Conservation (phyloP, 2,113 vertebrate species). For the Xiphorhynchus elegans region DNA sequence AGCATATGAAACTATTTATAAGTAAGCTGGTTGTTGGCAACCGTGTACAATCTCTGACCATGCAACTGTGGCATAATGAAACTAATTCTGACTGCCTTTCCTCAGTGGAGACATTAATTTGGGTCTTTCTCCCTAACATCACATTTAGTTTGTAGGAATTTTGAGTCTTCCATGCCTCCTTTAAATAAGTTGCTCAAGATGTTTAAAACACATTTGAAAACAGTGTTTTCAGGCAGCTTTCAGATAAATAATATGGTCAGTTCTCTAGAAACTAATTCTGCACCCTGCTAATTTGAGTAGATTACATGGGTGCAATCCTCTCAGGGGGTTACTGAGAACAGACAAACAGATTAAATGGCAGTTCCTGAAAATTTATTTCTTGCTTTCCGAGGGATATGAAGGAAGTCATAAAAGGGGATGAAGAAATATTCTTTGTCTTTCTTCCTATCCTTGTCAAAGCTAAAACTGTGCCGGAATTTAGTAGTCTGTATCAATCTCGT, state of each 20-base stretch:
- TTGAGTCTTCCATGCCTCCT: background rate
- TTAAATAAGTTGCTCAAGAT: background rate
- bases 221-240: background rate
- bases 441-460: background rate
- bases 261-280: background rate
- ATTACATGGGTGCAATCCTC: background rate
- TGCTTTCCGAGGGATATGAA: background rate
- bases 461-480: background rate
- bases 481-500: background rate
- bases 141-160: background rate
- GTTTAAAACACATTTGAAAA: background rate
- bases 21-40: background rate
- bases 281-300: background rate
- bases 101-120: background rate
- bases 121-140: background rate
- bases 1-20: background rate
- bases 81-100: background rate
- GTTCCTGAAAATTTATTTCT: background rate
- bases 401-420: background rate
- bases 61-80: background rate
- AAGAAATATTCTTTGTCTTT: background rate
- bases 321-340: background rate
- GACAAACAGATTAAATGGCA: background rate
- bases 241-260: background rate
- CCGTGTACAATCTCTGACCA: background rate